Conservation (phyloP, 2,113 vertebrate species). For the Leptobrachium ailaonicum region DNA sequence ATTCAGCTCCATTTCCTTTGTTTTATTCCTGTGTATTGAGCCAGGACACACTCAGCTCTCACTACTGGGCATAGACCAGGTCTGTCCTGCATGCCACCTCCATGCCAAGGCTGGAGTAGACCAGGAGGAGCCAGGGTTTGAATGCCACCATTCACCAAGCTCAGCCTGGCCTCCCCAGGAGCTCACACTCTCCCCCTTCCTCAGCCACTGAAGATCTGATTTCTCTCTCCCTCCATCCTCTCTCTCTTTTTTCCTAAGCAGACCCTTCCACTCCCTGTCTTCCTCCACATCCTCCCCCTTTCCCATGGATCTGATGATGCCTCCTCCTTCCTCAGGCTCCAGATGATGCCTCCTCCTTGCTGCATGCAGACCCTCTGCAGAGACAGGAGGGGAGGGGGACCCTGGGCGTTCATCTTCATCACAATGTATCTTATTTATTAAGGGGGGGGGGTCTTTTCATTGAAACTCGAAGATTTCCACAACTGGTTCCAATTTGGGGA, state of each 20-base stretch:
- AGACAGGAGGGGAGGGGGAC: constrained; percentile 29
- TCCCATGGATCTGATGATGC: not conserved
- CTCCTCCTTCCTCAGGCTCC: constrained; percentile 16
- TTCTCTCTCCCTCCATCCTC: not conserved
- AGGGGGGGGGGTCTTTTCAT: not conserved
- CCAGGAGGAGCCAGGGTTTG: not conserved
- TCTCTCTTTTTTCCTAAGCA: not conserved
- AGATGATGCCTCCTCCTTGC: constrained; percentile 37
- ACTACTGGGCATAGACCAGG: not conserved
- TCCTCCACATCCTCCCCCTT: constrained; percentile 14
- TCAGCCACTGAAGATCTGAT: constrained; percentile 25
- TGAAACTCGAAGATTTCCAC: not conserved
- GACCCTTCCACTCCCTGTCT: constrained; percentile 7
- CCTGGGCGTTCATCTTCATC: not conserved
- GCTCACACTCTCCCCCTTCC: not conserved
- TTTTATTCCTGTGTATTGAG: not conserved
- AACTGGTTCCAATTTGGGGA: constrained; percentile 11
- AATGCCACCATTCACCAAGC: not conserved
- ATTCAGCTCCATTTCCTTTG: constrained; percentile 7
- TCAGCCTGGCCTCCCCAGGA: not conserved
- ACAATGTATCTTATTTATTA: constrained; percentile 34
- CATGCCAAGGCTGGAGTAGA: not conserved
- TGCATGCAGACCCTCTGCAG: constrained; percentile 39
- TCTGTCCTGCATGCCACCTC: not conserved
- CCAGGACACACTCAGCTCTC: not conserved